Base-by-base conservation (phyloP, 2,888 invertebrate species). In the Habrosyne pyritoides region DNA sequence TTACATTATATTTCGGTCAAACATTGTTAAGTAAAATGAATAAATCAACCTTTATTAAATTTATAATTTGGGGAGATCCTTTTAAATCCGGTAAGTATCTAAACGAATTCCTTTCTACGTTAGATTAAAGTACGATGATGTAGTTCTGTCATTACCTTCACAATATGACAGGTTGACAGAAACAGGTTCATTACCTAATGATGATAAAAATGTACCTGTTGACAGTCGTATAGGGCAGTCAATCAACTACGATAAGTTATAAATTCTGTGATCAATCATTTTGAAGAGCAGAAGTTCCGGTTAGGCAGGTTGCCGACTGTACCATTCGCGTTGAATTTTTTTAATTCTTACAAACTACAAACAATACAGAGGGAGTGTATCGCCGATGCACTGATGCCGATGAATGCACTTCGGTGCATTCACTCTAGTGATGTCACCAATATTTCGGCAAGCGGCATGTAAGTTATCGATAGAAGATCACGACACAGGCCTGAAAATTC, bases 361-460 rank as follows among this genome's bases (percentile, higher is more conserved):
- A 42, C 18, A 42, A 42, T 42, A 42, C 42, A 42, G 82, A 78
- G 78, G 62, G 68, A 73, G 62, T 71, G 75, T 69, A 64, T 57
- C 60, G 62, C 55, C 66, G 72, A 42, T 42, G 18, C 42, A 69
- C 30, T 71, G 71, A 24, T 71, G 75, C 72, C 71, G 73, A 59
- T 60, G 65, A 73, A 69, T 78, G 81, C 79, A 80, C 75, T 75
- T 64, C 67, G 71, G 69, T 77, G 77, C 79, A 78, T 75, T 72
- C 67, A 68, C 65, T 56, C 53, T 83, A 86, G 86, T 78, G 87
- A 76, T 66, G 87, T 30, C 66, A 57, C 54, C 24, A 22, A 1
- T 10, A 18, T 18, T 47, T 46, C 4, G 10, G 14, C 18, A 18
- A 42, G 18, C 42, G 2, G 6, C 1, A 18, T 21, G 10, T 0